Evolutionary conservation across 2,113 vertebrate species (phyloP).

Genomic region (Panthera tigris): DNA sequence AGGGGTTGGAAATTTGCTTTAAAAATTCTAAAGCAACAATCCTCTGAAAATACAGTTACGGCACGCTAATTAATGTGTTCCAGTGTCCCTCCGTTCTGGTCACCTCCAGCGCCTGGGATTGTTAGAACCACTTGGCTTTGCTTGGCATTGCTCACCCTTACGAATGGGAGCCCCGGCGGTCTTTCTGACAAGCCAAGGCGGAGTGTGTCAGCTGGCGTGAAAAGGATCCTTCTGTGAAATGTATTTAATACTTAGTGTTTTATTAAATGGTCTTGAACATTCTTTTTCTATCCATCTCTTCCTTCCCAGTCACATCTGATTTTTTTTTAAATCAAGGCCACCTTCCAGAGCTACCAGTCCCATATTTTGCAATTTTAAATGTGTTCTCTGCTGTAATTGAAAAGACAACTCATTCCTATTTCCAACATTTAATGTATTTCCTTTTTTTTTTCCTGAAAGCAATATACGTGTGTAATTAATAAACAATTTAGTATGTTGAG

Average conservation of each 20-base stretch:
- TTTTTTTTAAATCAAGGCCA: conserved; percentile 56
- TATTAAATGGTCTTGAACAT: conserved; percentile 50
- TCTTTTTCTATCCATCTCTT: conserved; percentile 53
- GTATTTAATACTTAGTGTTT: conserved; percentile 11
- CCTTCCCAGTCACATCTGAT: conserved; percentile 29
- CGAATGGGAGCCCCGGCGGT: not conserved
- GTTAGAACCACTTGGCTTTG: conserved; percentile 37
- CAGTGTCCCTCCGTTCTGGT: conserved; percentile 32
- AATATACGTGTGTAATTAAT: conserved; percentile 99
- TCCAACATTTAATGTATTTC: conserved; percentile 92
- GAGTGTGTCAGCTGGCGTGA: conserved; percentile 50
- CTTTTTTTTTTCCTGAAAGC: conserved; percentile 90
- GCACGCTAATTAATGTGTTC: conserved; percentile 60
- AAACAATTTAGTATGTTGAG: conserved; percentile 98
- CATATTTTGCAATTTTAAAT: conserved; percentile 80
- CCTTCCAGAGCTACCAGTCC: conserved; percentile 72
- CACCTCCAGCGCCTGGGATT: conserved; percentile 59
- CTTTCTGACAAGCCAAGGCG: conserved; percentile 65
- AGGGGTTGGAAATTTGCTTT: conserved; percentile 48
- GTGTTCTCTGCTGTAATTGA: conserved; percentile 83
- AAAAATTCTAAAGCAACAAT: conserved; percentile 56
- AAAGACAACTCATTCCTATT: conserved; percentile 84
- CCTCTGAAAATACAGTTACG: conserved; percentile 64
- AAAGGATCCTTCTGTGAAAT: conserved; percentile 67
- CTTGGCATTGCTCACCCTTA: conserved; percentile 37